Evolutionary conservation across 2,797 vertebrate species (phyloP), one percentile per base, ranked within the genome.

Genomic region (Aldrovandia affinis): DNA sequence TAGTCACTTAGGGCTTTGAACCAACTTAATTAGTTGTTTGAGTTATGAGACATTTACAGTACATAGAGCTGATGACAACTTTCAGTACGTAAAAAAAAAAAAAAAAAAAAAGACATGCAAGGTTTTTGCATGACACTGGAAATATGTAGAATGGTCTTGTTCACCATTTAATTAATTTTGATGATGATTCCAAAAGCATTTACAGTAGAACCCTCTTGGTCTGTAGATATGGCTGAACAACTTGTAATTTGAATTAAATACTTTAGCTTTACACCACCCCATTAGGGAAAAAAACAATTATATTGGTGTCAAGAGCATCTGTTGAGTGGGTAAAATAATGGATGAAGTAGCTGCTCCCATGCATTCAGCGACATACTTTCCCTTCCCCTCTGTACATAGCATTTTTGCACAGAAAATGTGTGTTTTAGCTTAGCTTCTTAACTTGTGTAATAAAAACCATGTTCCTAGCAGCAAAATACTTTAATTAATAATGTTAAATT

Each of bases 401-500:
- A 15, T 12, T 78, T 86, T 44, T 73, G 57, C 65, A 80, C 63
- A 50, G 81, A 22, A 65, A 65, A 87, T 57, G 42, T 36, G 12
- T 59, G 65, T 52, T 83, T 80, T 81, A 39, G 80, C 80, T 44
- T 33, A 42, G 8, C 50, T 36, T 52, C 81, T 78, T 86, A 83
- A 78, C 50, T 61, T 33, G 68, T 52, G 65, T 79, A 77, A 33
- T 79, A 61, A 81, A 57, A 42, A 54, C 44, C 14, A 52, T 55
- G 44, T 55, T 81, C 84, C 78, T 86, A 83, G 75, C 81, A 82
- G 77, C 22, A 12, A 55, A 81, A 79, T 83, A 33, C 85, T 86
- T 84, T 63, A 82, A 87, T 59, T 86, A 88, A 81, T 86, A 83
- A 85, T 78, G 81, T 85, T 81, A 82, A 78, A 86, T 83, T 85